Percentiles rank a stretch among this genome's conserved stretches.
Conservation (phyloP, 2,888 invertebrate genomes). For the Ellobium chinense region DNA sequence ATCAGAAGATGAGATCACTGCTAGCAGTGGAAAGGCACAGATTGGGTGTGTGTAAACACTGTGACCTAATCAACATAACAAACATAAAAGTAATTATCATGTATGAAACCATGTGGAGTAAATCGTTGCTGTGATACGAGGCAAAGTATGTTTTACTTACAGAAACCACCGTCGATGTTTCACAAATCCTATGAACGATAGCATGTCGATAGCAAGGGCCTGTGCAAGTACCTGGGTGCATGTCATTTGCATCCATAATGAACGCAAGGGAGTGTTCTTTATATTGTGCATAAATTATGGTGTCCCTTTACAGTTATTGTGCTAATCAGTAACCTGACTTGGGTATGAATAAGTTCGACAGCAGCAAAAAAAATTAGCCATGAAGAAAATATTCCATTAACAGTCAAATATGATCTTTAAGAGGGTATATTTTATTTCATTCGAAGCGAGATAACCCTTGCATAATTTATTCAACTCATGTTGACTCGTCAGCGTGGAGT, state of each 20-base stretch:
- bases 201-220: neutral
- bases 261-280: constrained; percentile 27
- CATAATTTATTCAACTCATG: constrained; percentile 15
- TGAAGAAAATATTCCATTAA: no score
- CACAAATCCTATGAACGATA: neutral
- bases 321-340: no score
- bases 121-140: no score
- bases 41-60: neutral
- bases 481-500: constrained; percentile 11
- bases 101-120: no score
- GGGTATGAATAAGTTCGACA: no score
- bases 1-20: no score
- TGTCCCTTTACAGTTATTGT: no score
- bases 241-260: constrained; percentile 52
- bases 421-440: no score
- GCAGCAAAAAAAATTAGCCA: no score
- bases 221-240: constrained; percentile 43
- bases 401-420: no score
- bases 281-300: constrained; percentile 25
- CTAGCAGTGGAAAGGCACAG: no score
- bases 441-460: neutral
- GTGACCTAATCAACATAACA: neutral
- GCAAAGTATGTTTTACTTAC: no score
- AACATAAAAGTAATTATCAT: neutral
- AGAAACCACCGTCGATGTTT: neutral